Evolutionary conservation across 2,113 vertebrate genomes (phyloP).

Genomic region (Mus pahari): DNA sequence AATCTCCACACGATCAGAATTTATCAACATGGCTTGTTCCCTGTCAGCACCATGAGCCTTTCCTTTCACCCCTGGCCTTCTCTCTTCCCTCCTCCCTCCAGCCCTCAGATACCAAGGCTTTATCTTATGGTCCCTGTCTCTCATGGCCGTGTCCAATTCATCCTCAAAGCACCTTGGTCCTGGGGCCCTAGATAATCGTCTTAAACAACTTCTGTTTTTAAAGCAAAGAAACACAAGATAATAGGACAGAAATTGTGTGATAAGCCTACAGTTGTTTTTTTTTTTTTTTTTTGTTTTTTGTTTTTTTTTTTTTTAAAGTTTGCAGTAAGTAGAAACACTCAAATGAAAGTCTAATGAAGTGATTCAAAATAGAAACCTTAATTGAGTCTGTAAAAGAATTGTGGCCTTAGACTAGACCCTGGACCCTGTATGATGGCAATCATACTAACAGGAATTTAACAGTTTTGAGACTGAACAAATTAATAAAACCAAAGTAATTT

Average conservation of each 20-base stretch:
- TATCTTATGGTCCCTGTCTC: background rate
- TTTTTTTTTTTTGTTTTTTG: too few species aligned
- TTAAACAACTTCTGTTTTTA: background rate
- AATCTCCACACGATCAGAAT: background rate
- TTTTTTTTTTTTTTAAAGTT: too few species aligned
- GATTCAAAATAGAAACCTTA: background rate
- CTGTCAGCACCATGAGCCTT: background rate
- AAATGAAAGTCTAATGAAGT: background rate
- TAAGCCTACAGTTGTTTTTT: background rate
- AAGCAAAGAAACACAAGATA: background rate
- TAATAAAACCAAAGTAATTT: background rate
- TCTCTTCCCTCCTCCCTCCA: background rate
- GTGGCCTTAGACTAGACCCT: background rate
- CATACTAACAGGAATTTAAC: background rate
- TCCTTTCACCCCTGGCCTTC: background rate
- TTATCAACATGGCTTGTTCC: background rate
- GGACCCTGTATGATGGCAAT: background rate
- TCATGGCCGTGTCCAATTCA: background rate
- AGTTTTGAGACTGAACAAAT: background rate
- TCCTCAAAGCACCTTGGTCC: background rate
- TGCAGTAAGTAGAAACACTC: background rate
- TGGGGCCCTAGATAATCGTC: background rate
- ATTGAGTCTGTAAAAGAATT: background rate
- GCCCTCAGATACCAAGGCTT: background rate
- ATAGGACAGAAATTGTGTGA: background rate